Base-by-base conservation (phyloP, 2,797 vertebrate species). In the Sternarchorhynchus goeldii region DNA sequence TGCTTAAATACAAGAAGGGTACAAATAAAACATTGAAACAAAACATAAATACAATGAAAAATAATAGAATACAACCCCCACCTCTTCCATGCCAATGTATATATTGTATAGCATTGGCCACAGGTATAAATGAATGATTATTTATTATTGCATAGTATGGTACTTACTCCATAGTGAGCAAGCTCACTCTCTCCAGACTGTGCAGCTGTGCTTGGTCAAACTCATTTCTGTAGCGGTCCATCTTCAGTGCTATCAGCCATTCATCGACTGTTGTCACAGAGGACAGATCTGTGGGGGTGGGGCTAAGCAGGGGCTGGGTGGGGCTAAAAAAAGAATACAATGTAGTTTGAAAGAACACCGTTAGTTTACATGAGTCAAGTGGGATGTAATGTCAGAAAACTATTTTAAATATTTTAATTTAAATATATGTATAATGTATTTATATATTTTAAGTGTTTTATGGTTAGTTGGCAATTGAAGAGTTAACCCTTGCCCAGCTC, bases 171-270 rank as follows among this genome's bases (percentile, higher is more conserved):
- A 93, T 91, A 18, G 90, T 91, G 81, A 94, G 89, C 78, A 76
- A 83, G 90, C 93, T 93, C 80, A 98, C 94, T 86, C 94, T 92
- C 75, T 99, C 96, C 91, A 99, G 92, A 14, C 94, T 95, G 91
- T 96, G 95, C 82, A 97, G 88, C 68, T 97, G 94, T 0, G 96
- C 96, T 0, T 94, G 95, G 63, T 94, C 95, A 73, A 99, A 99
- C 88, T 96, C 95, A 45, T 98, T 92, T 86, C 94, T 94, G 82
- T 99, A 99, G 77, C 95, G 90, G 73, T 97, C 97, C 97, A 99
- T 97, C 86, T 94, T 95, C 59, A 99, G 93, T 1, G 94, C 96
- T 60, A 93, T 95, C 80, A 99, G 90, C 97, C 97, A 99, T 64
- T 98, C 96, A 0, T 93, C 88, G 79, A 98, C 96, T 0, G 93